These are phyloP conservation scores for Drosophila putrida DNA, from an alignment of 2,888 invertebrate genomes.

Conservation along the genomic window DNA sequence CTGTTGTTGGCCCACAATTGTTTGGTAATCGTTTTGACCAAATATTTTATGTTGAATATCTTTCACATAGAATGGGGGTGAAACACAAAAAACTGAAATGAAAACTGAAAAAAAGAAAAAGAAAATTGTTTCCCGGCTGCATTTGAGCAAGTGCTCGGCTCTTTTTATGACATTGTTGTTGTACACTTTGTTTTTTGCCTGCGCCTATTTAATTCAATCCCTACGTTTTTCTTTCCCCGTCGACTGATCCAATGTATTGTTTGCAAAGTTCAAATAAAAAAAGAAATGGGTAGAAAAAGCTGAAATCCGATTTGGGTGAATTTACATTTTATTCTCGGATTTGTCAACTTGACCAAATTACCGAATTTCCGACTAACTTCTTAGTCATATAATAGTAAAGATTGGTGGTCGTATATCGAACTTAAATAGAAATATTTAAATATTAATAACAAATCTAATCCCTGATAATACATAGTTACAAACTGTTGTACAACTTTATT, in stretches of 20 bases:
- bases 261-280: conserved; percentile 24
- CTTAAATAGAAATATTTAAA: background rate
- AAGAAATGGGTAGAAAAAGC: conserved; percentile 19
- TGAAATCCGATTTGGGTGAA: conserved; percentile 51
- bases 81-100: conserved; percentile 4
- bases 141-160: conserved; percentile 32
- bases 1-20: conserved; percentile 49
- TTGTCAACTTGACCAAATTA: conserved; percentile 31
- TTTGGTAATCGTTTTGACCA: conserved; percentile 69
- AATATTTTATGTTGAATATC: conserved; percentile 52
- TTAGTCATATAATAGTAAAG: background rate
- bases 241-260: conserved; percentile 40
- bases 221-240: conserved; percentile 19
- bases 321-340: conserved; percentile 48
- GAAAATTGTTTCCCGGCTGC: conserved; percentile 55
- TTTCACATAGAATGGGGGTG: conserved; percentile 17
- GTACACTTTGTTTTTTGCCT: conserved; percentile 36
- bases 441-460: background rate
- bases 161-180: conserved; percentile 44
- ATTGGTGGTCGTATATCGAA: too few species aligned
- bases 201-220: conserved; percentile 61
- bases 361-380: conserved; percentile 12
- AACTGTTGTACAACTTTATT: too few species aligned
- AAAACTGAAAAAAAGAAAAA: conserved; percentile 22
- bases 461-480: too few species aligned